A percentile compares a stretch with the other conserved stretches of the same genome.
These are phyloP conservation scores for Eupeodes corollae DNA, from an alignment of 1,140 invertebrate genomes.

Conservation along the genomic window DNA sequence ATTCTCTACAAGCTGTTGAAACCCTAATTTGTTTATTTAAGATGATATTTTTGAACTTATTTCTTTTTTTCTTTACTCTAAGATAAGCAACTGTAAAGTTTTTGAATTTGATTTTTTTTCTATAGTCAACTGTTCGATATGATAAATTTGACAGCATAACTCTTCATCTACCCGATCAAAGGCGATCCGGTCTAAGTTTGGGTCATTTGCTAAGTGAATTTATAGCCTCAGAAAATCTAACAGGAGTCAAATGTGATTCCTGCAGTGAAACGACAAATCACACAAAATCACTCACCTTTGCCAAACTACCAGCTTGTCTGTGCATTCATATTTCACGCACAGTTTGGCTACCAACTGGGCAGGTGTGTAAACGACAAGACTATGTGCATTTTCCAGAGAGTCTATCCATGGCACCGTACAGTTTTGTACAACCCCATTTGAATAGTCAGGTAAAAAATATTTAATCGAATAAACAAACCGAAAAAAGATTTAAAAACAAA, in stretches of 20 bases:
- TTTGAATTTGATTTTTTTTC: constrained; percentile 16
- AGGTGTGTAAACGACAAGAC: constrained; percentile 71
- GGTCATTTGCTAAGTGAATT: constrained; percentile 65
- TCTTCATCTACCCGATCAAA: constrained; percentile 53
- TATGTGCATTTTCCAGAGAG: constrained; percentile 76
- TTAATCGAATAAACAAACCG: background rate
- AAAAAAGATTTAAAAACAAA: too few species aligned
- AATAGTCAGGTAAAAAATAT: constrained; percentile 35
- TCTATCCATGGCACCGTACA: constrained; percentile 67
- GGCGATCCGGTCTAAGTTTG: constrained; percentile 27
- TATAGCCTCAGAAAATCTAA: constrained; percentile 70
- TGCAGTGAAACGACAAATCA: constrained; percentile 56
- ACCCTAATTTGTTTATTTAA: too few species aligned
- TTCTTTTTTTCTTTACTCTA: too few species aligned
- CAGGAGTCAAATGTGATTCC: constrained; percentile 69
- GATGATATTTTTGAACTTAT: too few species aligned
- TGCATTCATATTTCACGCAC: constrained; percentile 79
- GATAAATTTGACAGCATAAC: constrained; percentile 85
- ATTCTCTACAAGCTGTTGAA: too few species aligned
- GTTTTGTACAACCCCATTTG: constrained; percentile 47
- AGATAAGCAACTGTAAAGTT: too few species aligned
- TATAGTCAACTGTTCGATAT: constrained; percentile 68
- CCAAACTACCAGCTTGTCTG: constrained; percentile 45
- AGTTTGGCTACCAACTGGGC: constrained; percentile 63
- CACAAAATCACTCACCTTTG: constrained; percentile 74